Conservation (phyloP, 1,140 invertebrate species). For the Drosophila baimaii region DNA sequence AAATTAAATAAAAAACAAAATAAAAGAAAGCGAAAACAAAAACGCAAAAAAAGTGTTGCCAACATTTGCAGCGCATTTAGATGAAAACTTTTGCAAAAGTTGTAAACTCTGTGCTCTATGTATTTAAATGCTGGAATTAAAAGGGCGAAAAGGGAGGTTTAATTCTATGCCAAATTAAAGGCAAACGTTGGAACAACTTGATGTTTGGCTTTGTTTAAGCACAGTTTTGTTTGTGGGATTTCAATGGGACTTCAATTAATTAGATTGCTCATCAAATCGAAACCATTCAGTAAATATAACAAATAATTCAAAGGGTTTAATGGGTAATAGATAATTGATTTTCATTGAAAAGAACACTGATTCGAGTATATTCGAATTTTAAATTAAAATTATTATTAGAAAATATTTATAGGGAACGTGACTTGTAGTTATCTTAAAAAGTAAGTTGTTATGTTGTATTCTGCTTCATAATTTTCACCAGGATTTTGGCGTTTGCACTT, state of each 20-base stretch:
- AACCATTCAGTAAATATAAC: background rate
- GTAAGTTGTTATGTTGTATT: too few relatives aligned
- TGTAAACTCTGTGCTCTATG: constrained; percentile 33
- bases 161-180: constrained; percentile 29
- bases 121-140: constrained; percentile 39
- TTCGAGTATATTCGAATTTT: too few relatives aligned
- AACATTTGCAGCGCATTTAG: constrained; percentile 50
- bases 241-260: constrained; percentile 16
- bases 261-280: constrained; percentile 1
- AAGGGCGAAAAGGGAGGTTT: background rate
- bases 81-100: constrained; percentile 48
- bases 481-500: too few relatives aligned
- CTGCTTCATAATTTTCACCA: background rate
- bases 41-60: constrained; percentile 46
- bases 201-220: constrained; percentile 11
- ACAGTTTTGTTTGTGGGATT: constrained; percentile 7
- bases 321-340: too few relatives aligned
- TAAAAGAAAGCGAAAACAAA: constrained; percentile 1
- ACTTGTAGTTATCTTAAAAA: too few relatives aligned
- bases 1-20: background rate
- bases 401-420: too few relatives aligned
- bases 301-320: background rate
- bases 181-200: constrained; percentile 16
- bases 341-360: too few relatives aligned
- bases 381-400: too few relatives aligned